Conservation (phyloP, 1,140 invertebrate genomes). For the Drosophila rufa region DNA sequence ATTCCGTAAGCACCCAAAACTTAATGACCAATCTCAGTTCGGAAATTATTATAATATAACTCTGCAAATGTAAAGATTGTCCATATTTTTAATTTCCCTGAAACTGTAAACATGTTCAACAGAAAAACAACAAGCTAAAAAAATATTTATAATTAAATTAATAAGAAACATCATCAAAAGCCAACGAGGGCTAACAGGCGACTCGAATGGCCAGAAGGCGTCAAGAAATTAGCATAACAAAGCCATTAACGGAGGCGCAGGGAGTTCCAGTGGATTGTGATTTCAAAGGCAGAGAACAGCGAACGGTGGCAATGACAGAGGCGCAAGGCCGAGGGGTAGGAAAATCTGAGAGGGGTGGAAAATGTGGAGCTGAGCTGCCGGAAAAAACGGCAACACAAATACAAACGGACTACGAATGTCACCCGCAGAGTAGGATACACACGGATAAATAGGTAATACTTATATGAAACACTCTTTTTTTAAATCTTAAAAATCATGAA, state of each 20-base stretch:
- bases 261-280: slow-evolving; percentile 49
- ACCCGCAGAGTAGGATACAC: slow-evolving; percentile 43
- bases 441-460: not conserved
- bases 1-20: slow-evolving; percentile 8
- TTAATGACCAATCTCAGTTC: slow-evolving; percentile 25
- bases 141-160: slow-evolving; percentile 74
- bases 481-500: not conserved
- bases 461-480: not conserved
- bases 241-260: slow-evolving; percentile 65
- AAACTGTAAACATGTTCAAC: slow-evolving; percentile 22
- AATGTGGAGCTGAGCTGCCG: slow-evolving; percentile 1
- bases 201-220: slow-evolving; percentile 72
- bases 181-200: slow-evolving; percentile 31
- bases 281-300: slow-evolving; percentile 66
- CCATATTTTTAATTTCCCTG: slow-evolving; percentile 48
- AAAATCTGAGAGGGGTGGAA: not conserved
- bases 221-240: slow-evolving; percentile 80
- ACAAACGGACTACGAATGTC: slow-evolving; percentile 70
- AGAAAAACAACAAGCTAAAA: slow-evolving; percentile 20
- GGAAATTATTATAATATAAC: slow-evolving; percentile 54
- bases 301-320: slow-evolving; percentile 59
- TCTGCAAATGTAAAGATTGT: slow-evolving; percentile 56
- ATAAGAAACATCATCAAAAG: slow-evolving; percentile 52
- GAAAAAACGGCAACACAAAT: slow-evolving; percentile 37
- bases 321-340: slow-evolving; percentile 36